Percentiles rank a stretch among this genome's conserved stretches.
These are phyloP conservation scores for Globia sparganii DNA, from an alignment of 2,888 invertebrate genomes.

Conservation along the genomic window DNA sequence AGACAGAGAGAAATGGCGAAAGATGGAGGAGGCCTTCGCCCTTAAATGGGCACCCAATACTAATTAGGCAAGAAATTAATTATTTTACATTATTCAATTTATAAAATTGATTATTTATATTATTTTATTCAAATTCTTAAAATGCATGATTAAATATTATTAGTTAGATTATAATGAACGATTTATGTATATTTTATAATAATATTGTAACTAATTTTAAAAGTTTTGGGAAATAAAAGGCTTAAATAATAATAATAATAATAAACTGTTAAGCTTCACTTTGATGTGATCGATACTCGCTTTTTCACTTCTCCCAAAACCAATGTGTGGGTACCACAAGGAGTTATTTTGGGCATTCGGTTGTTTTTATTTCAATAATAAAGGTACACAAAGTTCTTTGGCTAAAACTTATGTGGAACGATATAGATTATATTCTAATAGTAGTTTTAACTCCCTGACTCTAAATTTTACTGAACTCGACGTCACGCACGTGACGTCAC, in stretches of 20 bases:
- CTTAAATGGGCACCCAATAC: no score
- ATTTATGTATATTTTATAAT: no score
- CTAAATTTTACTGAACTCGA: neutral
- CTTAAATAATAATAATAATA: neutral
- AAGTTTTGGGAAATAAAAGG: no score
- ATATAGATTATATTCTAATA: conserved; percentile 1
- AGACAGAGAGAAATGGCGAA: no score
- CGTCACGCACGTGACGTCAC: neutral
- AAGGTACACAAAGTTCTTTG: neutral
- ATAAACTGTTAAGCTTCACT: neutral
- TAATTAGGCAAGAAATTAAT: no score
- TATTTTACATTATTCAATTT: no score
- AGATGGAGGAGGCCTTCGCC: no score
- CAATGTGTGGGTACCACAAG: conserved; percentile 7
- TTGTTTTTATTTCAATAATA: neutral
- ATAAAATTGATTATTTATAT: no score
- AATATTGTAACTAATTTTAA: no score
- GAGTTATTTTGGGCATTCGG: conserved; percentile 9
- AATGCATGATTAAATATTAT: no score
- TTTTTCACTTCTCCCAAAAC: neutral
- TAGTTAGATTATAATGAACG: no score
- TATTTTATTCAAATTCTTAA: no score
- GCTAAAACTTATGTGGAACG: neutral
- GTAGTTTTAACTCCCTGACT: neutral
- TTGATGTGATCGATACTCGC: neutral